These are phyloP conservation scores for Colossoma macropomum DNA, from an alignment of 2,113 vertebrate species.

Conservation along the genomic window DNA sequence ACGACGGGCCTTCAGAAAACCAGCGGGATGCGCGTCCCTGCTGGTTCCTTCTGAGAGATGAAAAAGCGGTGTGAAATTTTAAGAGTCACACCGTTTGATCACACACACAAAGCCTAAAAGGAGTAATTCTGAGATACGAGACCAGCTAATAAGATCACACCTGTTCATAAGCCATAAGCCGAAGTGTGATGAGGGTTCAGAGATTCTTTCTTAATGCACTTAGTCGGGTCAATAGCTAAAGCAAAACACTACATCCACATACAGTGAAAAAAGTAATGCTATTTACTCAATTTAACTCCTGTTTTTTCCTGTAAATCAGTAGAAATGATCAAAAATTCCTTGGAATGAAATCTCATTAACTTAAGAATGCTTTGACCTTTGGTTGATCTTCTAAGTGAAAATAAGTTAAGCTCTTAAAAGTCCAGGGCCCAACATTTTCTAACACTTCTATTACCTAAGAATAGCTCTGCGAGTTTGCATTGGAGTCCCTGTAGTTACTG, in stretches of 20 bases:
- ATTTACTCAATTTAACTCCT: background rate
- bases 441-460: too few species aligned
- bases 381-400: too few species aligned
- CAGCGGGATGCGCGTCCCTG: background rate
- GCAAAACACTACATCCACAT: conserved; percentile 24
- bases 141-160: conserved; percentile 15
- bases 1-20: background rate
- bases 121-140: conserved; percentile 16
- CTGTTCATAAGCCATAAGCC: conserved; percentile 36
- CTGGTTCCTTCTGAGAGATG: background rate
- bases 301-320: too few species aligned
- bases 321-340: too few species aligned
- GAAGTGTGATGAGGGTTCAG: background rate
- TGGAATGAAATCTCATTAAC: too few species aligned
- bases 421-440: too few species aligned
- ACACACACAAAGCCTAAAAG: conserved; percentile 20
- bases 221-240: background rate
- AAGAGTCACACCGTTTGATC: background rate
- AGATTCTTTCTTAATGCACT: conserved; percentile 10
- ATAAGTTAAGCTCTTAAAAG: too few species aligned
- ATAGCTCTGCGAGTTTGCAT: too few species aligned
- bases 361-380: too few species aligned
- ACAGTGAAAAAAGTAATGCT: background rate
- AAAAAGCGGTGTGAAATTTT: conserved; percentile 8
- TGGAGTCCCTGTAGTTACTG: too few species aligned